Conservation (phyloP, 1,140 invertebrate species). For the Aporrectodea caliginosa region DNA sequence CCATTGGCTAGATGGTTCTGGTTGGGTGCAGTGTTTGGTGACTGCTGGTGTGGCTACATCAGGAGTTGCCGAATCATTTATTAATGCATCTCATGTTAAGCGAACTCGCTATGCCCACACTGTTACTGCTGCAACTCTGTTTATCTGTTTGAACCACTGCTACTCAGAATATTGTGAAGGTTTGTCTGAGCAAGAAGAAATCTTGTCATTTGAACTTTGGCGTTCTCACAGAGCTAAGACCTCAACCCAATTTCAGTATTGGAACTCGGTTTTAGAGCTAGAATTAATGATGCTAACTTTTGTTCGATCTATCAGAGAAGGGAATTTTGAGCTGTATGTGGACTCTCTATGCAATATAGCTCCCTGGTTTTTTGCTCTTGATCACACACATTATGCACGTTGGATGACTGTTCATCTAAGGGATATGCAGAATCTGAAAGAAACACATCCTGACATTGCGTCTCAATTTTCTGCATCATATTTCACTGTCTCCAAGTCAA, state of each 20-base stretch:
- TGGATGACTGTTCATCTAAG: constrained; percentile 37
- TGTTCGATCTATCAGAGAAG: background rate
- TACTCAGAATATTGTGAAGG: no score
- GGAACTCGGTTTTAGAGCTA: background rate
- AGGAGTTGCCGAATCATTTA: no score
- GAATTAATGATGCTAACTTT: background rate
- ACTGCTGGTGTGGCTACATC: no score
- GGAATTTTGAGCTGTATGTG: background rate
- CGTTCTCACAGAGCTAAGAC: no score
- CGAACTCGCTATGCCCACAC: no score
- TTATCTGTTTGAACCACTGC: no score
- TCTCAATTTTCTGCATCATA: constrained; percentile 34
- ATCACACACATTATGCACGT: constrained; percentile 40
- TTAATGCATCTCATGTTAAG: no score
- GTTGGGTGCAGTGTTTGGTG: no score
- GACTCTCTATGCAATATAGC: background rate
- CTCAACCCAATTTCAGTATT: background rate
- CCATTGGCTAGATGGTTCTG: no score
- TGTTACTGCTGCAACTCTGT: no score
- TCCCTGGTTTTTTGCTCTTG: background rate
- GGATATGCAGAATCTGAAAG: constrained; percentile 24
- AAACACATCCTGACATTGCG: background rate
- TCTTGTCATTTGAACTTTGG: no score
- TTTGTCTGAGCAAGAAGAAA: no score
- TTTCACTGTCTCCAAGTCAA: constrained; percentile 36